Percentiles rank a stretch among this genome's conserved stretches.
Conservation (phyloP, 53 echinoderm and acorn worm species). For the Antedon mediterranea region DNA sequence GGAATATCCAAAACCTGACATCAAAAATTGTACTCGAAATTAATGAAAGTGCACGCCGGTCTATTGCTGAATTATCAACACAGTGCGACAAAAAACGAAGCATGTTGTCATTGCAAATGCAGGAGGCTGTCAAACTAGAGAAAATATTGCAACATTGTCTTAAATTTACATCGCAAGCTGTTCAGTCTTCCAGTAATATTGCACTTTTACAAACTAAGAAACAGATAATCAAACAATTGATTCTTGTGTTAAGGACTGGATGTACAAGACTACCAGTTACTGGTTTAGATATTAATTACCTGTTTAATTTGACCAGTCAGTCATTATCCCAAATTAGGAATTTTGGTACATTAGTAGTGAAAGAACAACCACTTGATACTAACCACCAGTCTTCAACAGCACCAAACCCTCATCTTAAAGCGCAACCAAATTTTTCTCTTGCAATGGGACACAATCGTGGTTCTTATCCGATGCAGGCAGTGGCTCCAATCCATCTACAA, state of each 20-base stretch:
- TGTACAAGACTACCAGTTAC: constrained; percentile 48
- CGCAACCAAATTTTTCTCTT: background rate
- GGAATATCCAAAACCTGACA: constrained; percentile 28
- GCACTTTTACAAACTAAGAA: constrained; percentile 55
- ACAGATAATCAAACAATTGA: constrained; percentile 43
- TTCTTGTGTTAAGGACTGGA: constrained; percentile 37
- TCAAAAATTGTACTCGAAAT: constrained; percentile 54
- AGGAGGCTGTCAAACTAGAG: constrained; percentile 56
- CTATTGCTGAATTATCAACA: constrained; percentile 35
- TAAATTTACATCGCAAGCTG: constrained; percentile 40
- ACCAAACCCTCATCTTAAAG: background rate
- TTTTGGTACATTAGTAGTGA: constrained; percentile 37
- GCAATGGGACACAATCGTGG: background rate
- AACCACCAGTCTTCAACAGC: background rate
- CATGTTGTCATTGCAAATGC: constrained; percentile 42
- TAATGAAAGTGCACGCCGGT: constrained; percentile 33
- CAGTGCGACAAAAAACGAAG: constrained; percentile 41
- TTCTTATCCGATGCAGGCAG: constrained; percentile 13
- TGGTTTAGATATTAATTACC: constrained; percentile 47
- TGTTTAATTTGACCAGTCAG: constrained; percentile 31
- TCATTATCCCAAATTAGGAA: constrained; percentile 27
- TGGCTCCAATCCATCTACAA: background rate
- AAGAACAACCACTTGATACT: constrained; percentile 25
- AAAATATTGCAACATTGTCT: constrained; percentile 47
- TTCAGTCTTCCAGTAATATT: constrained; percentile 44